Percentiles rank a stretch among this genome's conserved stretches.
These are phyloP conservation scores for Pimephales promelas DNA, from an alignment of 2,113 vertebrate genomes.

Conservation along the genomic window DNA sequence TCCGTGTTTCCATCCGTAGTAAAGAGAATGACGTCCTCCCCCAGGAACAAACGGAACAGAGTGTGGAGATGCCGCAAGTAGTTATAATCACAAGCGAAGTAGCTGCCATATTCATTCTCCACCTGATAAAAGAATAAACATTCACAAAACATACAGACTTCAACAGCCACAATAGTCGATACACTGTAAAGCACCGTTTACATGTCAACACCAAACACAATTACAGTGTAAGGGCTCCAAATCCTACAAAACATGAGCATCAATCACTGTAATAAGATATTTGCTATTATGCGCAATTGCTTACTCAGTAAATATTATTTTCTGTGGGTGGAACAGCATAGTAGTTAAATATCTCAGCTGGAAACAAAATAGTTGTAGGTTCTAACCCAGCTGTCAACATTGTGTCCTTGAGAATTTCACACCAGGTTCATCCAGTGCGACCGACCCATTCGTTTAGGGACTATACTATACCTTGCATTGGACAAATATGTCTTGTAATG, in stretches of 20 bases:
- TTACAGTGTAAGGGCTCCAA: not conserved
- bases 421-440: not conserved
- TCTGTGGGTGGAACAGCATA: not conserved
- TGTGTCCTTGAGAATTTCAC: not conserved
- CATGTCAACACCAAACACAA: not conserved
- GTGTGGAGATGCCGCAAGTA: constrained; percentile 85
- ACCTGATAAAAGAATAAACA: constrained; percentile 71
- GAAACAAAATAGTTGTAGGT: not conserved
- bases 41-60: constrained; percentile 82
- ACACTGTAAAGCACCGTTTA: constrained; percentile 1
- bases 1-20: constrained; percentile 84
- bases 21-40: constrained; percentile 86
- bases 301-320: constrained; percentile 1
- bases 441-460: not conserved
- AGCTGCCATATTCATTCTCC: constrained; percentile 97
- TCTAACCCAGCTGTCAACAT: not conserved
- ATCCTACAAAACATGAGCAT: not conserved
- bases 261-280: not conserved
- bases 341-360: constrained; percentile 11
- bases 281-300: not conserved
- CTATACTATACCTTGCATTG: not conserved
- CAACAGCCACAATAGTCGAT: not conserved
- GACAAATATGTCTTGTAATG: not conserved
- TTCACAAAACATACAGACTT: constrained; percentile 5
- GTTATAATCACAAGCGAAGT: constrained; percentile 84